phyloP scores from a whole-genome alignment of 2,888 invertebrate species.

The Chalcosyrphus nemorum region DNA sequence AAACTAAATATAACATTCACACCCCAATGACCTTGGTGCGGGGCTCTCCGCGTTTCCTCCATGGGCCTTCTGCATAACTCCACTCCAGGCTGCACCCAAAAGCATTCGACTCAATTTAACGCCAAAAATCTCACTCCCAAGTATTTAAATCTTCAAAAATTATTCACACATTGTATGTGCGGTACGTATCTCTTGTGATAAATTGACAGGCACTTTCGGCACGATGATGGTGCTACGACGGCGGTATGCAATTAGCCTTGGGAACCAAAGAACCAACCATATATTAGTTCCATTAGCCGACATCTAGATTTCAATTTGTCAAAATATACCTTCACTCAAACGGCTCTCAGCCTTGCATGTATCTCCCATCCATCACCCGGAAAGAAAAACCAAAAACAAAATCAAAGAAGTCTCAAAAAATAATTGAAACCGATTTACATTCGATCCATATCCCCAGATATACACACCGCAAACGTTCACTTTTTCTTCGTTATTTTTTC shows the following conservation, averaged over 20 bases:
- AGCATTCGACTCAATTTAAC: too few relatives aligned
- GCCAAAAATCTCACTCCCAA: not conserved
- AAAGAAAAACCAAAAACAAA: constrained; percentile 17
- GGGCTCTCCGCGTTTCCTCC: too few relatives aligned
- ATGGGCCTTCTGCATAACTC: too few relatives aligned
- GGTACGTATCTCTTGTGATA: not conserved
- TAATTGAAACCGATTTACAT: constrained; percentile 64
- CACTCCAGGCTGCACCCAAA: not conserved
- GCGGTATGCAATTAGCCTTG: constrained; percentile 38
- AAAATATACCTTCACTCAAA: constrained; percentile 51
- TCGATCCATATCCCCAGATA: constrained; percentile 41
- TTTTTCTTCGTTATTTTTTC: too few relatives aligned
- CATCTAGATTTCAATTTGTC: constrained; percentile 60
- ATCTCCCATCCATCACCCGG: constrained; percentile 26
- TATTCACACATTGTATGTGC: not conserved
- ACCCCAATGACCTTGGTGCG: too few relatives aligned
- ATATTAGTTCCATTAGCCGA: constrained; percentile 34
- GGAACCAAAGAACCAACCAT: constrained; percentile 15
- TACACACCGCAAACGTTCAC: not conserved
- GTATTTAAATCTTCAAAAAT: not conserved
- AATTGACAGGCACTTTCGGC: constrained; percentile 37
- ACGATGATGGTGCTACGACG: not conserved
- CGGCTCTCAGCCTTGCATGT: constrained; percentile 9
- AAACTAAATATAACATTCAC: too few relatives aligned
- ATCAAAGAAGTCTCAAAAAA: constrained; percentile 1